A percentile compares a stretch with the other conserved stretches of the same genome.
These are phyloP conservation scores for Okapia johnstoni DNA, from an alignment of 2,113 vertebrate genomes.

Conservation along the genomic window DNA sequence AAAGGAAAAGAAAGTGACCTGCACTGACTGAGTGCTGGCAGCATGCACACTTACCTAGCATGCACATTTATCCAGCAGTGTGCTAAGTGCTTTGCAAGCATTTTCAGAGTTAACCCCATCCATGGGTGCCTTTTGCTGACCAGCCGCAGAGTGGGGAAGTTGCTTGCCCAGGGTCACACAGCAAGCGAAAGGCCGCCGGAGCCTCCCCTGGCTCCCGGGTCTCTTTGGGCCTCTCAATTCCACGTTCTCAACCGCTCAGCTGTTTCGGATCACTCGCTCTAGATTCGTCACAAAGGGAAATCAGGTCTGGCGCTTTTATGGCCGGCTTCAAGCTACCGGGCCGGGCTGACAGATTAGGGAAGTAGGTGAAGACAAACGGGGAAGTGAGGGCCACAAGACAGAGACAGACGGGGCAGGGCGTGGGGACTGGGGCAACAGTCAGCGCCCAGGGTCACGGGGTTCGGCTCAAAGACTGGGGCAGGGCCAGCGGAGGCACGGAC, in stretches of 20 bases:
- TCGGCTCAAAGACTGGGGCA: not conserved
- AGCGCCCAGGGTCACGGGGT: not conserved
- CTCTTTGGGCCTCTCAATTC: not conserved
- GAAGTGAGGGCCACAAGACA: not conserved
- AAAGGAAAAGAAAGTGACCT: not conserved
- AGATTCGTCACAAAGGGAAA: not conserved
- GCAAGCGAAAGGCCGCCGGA: not conserved
- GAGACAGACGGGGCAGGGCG: not conserved
- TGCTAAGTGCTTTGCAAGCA: not conserved
- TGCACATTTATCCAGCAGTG: not conserved
- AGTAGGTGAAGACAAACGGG: not conserved
- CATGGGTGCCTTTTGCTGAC: not conserved
- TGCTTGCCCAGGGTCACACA: not conserved
- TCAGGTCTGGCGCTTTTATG: not conserved
- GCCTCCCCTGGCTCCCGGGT: not conserved
- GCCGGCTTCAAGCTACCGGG: not conserved
- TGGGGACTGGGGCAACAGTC: not conserved
- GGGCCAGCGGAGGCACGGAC: fast-evolving
- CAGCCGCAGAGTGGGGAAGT: not conserved
- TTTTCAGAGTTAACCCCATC: not conserved
- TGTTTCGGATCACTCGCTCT: not conserved
- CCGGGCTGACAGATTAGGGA: slow-evolving; percentile 13
- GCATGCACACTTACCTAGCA: not conserved
- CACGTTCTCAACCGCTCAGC: not conserved
- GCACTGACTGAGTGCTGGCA: not conserved